A percentile compares a stretch with the other conserved stretches of the same genome.
Evolutionary conservation across 2,113 vertebrate genomes (phyloP).

Genomic region (Pedionomus torquatus): DNA sequence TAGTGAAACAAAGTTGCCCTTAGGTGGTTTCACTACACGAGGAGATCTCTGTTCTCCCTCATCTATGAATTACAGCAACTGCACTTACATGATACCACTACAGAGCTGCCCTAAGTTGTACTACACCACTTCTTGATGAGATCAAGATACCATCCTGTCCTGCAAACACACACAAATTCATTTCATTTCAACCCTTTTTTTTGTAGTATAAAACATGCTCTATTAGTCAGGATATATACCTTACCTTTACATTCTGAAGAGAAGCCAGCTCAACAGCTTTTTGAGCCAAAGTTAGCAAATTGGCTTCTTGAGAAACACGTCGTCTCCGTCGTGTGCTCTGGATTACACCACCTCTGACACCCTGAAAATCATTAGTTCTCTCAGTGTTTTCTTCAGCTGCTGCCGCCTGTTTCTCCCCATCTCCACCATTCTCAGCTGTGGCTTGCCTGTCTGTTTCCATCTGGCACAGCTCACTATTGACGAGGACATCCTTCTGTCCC

Average conservation of each 20-base stretch:
- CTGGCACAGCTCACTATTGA: slow-evolving; percentile 61
- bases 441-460: slow-evolving; percentile 65
- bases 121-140: not conserved
- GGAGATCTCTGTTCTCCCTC: not conserved
- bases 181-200: not conserved
- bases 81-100: not conserved
- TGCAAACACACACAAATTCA: not conserved
- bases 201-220: not conserved
- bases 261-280: slow-evolving; percentile 95
- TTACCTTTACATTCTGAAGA: slow-evolving; percentile 80
- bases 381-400: slow-evolving; percentile 49
- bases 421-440: slow-evolving; percentile 67
- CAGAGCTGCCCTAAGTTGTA: not conserved
- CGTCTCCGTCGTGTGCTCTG: slow-evolving; percentile 89
- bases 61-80: not conserved
- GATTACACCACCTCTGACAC: slow-evolving; percentile 88
- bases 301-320: slow-evolving; percentile 92
- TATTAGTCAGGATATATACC: not conserved
- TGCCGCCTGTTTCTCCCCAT: slow-evolving; percentile 57
- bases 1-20: not conserved
- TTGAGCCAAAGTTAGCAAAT: slow-evolving; percentile 93
- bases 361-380: slow-evolving; percentile 73
- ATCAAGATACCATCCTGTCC: not conserved
- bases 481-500: slow-evolving; percentile 51
- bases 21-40: not conserved